phyloP scores from a whole-genome alignment of 1,140 invertebrate species.

The Bombus impatiens region DNA sequence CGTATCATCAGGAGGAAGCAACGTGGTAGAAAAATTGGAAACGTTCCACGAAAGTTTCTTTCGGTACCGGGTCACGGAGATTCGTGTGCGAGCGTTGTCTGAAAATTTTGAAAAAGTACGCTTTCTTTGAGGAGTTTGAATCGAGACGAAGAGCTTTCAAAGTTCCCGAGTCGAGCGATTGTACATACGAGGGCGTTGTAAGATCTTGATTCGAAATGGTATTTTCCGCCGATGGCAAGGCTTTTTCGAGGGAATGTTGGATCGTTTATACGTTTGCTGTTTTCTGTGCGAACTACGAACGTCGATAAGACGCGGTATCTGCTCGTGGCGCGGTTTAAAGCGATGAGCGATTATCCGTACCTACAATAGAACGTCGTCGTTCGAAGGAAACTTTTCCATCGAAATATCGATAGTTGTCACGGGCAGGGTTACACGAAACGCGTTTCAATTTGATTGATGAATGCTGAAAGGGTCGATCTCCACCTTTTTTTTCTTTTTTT shows the following conservation, averaged over 20 bases:
- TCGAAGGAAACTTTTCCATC: neutral
- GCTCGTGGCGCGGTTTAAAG: too few species aligned
- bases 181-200: neutral
- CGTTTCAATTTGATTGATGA: slow-evolving; percentile 1
- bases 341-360: neutral
- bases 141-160: neutral
- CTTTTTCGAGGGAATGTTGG: neutral
- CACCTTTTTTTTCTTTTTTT: neutral
- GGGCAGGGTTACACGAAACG: too few species aligned
- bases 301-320: neutral
- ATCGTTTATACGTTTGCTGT: neutral
- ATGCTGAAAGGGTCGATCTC: too few species aligned
- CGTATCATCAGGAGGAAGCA: neutral
- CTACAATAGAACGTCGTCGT: neutral
- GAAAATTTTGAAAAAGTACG: neutral
- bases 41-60: slow-evolving; percentile 54
- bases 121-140: neutral
- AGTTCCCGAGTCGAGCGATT: neutral
- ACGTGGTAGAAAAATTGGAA: slow-evolving; percentile 56
- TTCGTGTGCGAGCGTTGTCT: neutral
- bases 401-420: slow-evolving; percentile 17
- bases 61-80: neutral
- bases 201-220: neutral
- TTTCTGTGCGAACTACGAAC: neutral
- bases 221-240: too few species aligned